phyloP scores from a whole-genome alignment of 2,113 vertebrate genomes.

The Cacatua alba region DNA sequence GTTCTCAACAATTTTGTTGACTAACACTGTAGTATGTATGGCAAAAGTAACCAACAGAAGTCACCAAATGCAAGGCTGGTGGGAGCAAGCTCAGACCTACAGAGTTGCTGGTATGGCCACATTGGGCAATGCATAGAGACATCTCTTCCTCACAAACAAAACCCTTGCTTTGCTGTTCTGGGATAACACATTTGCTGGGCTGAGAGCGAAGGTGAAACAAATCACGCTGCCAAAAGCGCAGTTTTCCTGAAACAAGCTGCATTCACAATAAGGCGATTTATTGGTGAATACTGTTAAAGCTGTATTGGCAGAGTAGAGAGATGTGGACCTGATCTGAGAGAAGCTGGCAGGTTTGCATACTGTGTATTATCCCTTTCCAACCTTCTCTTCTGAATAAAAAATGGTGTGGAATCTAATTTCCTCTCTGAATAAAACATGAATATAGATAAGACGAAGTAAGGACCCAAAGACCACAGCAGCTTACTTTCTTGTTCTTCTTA shows the following conservation, averaged over 20 bases:
- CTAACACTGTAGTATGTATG: neutral
- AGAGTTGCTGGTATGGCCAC: neutral
- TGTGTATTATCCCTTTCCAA: conserved; percentile 50
- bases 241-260: neutral
- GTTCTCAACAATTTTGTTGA: neutral
- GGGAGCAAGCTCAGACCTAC: neutral
- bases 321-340: conserved; percentile 25
- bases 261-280: conserved; percentile 2
- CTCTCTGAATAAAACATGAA: conserved; percentile 72
- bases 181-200: neutral
- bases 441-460: conserved; percentile 64
- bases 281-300: conserved; percentile 3
- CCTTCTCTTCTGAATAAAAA: conserved; percentile 70
- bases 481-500: conserved; percentile 57
- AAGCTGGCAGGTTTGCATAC: conserved; percentile 55
- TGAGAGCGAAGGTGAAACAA: neutral
- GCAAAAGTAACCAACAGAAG: neutral
- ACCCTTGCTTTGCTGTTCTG: neutral
- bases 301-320: conserved; percentile 2
- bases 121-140: neutral
- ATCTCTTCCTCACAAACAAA: neutral
- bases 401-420: conserved; percentile 64
- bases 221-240: neutral
- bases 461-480: conserved; percentile 49
- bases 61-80: neutral